Evolutionary conservation across 2,113 vertebrate genomes (phyloP), one percentile per base, ranked within the genome.

Genomic region (Micromys minutus): DNA sequence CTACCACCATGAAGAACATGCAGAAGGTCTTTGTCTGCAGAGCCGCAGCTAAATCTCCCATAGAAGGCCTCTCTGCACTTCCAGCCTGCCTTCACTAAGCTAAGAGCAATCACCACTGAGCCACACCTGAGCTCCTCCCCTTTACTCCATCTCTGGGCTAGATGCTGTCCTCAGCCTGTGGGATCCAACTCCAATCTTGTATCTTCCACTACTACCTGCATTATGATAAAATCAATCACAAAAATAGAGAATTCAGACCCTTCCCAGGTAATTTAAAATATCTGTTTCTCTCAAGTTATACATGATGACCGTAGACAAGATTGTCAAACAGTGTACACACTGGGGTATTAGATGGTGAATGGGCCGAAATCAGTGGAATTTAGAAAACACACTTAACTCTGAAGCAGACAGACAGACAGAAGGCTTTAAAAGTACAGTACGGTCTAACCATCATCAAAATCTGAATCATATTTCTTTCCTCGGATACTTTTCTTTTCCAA

Each of bases 401-500:
- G 97, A 98, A 98, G 71, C 97, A 97, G 97, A 98, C 98, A 98
- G 79, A 65, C 59, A 94, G 98, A 98, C 97, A 97, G 94, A 96
- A 75, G 94, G 97, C 97, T 96, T 98, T 75, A 98, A 97, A n/a
- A 98, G 89, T 96, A 86, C 65, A 95, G 0, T 10, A 50, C 76
- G 95, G 74, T 94, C 98, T 99, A 99, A 97, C 99, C 99, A 75
- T 99, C 99, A 84, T 99, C 99, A 75, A 99, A 99, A 97, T 99
- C 99, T 6, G 99, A 99, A 97, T 99, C 99, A 0, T 99, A 99
- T 69, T 97, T 99, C 98, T 99, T 99, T 87, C 99, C 99, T 99
- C 99, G 98, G 98, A 99, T 99, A 63, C 98, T 99, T 98, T 99
- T 99, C 98, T 99, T 99, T 97, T 99, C 99, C 98, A 99, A 89